Percentiles rank a stretch among this genome's conserved stretches.
These are phyloP conservation scores for Epirrhoe tristata DNA, from an alignment of 2,888 invertebrate species.

Conservation along the genomic window DNA sequence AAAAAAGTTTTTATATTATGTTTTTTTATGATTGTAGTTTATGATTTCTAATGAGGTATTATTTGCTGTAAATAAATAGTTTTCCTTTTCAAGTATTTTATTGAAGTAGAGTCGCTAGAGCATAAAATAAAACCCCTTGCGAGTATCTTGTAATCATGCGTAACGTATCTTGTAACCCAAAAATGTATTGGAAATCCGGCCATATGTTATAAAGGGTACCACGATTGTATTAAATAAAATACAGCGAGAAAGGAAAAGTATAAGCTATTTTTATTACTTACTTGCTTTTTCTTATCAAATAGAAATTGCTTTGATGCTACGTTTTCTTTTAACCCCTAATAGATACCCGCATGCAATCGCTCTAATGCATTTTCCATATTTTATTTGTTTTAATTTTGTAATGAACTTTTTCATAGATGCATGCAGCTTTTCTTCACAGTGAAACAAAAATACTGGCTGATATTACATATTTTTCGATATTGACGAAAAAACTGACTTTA, in stretches of 20 bases:
- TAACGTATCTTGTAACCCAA: conserved; percentile 8
- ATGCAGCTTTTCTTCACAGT: too few species aligned
- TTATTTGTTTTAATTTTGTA: background rate
- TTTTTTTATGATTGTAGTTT: background rate
- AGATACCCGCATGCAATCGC: background rate
- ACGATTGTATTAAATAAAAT: background rate
- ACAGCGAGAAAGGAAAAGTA: background rate
- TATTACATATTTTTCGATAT: too few species aligned
- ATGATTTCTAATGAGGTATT: background rate
- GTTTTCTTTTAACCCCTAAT: background rate
- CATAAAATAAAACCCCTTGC: conserved; percentile 2
- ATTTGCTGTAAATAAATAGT: background rate
- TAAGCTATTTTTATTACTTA: background rate
- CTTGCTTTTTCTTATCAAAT: background rate
- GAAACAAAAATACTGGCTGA: too few species aligned
- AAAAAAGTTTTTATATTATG: background rate
- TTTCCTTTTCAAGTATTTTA: too few species aligned
- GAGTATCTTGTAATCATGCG: conserved; percentile 9
- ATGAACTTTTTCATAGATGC: background rate
- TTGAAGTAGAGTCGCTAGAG: too few species aligned
- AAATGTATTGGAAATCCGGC: conserved; percentile 10
- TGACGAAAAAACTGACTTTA: background rate
- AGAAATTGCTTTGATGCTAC: background rate
- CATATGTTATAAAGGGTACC: conserved; percentile 4
- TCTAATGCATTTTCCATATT: background rate